A percentile compares a stretch with the other conserved stretches of the same genome.
These are phyloP conservation scores for Marmota monax DNA, from an alignment of 2,113 vertebrate genomes.

Conservation along the genomic window DNA sequence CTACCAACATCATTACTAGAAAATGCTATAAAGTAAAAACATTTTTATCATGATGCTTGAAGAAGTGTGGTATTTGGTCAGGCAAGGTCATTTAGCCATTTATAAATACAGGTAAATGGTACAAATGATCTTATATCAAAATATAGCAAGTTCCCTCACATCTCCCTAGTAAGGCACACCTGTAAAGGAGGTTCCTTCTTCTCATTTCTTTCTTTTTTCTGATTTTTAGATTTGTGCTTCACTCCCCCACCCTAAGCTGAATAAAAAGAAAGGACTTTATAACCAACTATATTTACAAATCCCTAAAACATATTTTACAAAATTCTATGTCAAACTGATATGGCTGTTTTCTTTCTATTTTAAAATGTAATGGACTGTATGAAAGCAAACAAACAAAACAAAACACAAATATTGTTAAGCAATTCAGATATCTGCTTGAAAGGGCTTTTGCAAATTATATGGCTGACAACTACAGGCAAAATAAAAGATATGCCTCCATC, in stretches of 20 bases:
- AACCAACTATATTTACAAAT: not conserved
- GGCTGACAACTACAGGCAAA: conserved; percentile 19
- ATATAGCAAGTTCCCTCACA: not conserved
- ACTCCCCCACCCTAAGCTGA: not conserved
- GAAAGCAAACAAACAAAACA: conserved; percentile 2
- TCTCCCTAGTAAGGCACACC: not conserved
- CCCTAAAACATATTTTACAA: not conserved
- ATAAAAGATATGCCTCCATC: not conserved
- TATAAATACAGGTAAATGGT: not conserved
- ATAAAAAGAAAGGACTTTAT: not conserved
- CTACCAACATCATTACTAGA: not conserved
- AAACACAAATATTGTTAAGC: not conserved
- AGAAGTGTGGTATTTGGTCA: not conserved
- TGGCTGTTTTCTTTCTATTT: not conserved
- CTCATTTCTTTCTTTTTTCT: not conserved
- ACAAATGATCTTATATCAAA: not conserved
- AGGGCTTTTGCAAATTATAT: not conserved
- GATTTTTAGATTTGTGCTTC: not conserved
- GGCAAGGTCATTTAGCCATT: not conserved
- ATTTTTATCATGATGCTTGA: conserved; percentile 3
- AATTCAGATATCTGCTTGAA: not conserved
- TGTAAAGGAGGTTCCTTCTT: not conserved
- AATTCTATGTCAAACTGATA: not conserved
- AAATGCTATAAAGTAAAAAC: conserved; percentile 11
- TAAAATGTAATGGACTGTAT: not conserved